These are phyloP conservation scores for Campaea margaritaria DNA, from an alignment of 2,888 invertebrate species.

Conservation along the genomic window DNA sequence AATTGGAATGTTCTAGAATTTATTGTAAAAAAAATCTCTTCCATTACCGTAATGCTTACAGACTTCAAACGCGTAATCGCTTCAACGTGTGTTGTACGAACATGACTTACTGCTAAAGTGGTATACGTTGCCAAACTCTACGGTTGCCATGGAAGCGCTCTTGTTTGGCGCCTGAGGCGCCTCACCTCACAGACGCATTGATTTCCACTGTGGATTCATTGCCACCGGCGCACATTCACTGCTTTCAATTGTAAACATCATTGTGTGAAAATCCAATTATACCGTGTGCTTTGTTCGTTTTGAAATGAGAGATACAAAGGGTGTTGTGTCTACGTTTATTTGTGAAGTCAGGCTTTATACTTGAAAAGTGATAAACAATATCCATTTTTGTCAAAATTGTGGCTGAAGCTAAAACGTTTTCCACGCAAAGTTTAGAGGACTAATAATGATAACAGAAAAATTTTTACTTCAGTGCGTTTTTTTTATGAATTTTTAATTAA, in stretches of 20 bases:
- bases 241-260: conserved; percentile 1
- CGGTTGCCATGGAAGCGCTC: conserved; percentile 3
- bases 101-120: background rate
- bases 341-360: background rate
- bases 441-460: no score
- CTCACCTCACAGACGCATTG: background rate
- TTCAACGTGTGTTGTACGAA: no score
- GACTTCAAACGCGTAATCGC: no score
- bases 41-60: no score
- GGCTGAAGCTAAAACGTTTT: no score
- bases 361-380: no score
- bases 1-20: no score
- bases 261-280: conserved; percentile 18
- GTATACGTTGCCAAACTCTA: background rate
- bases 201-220: conserved; percentile 1
- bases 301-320: conserved; percentile 9
- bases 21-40: no score
- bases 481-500: no score
- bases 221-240: background rate
- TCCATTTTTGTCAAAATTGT: no score
- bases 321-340: background rate
- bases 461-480: no score
- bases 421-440: no score
- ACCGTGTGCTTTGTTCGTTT: conserved; percentile 7
- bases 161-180: background rate